Conservation (phyloP, 1,140 invertebrate species). For the Pseudomyrmex dendroicus region DNA sequence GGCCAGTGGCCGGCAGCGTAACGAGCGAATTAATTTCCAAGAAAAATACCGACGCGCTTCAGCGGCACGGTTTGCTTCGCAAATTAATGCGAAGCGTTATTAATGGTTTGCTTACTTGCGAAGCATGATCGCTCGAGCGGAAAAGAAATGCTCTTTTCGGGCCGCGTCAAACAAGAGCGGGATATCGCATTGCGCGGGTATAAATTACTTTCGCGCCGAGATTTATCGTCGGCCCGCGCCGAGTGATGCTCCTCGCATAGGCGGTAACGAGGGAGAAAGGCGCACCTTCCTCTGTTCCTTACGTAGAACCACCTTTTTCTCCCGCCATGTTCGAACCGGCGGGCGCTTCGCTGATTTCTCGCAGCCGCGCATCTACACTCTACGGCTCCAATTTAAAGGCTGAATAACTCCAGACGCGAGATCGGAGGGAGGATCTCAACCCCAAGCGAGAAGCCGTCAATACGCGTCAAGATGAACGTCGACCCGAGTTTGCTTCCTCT, state of each 20-base stretch:
- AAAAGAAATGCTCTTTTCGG: constrained; percentile 11
- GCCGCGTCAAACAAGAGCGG: constrained; percentile 20
- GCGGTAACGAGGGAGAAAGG: constrained; percentile 18
- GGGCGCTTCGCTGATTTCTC: constrained; percentile 32
- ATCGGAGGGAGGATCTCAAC: constrained; percentile 7
- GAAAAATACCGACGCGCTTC: constrained; percentile 33
- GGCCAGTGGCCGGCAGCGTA: not conserved
- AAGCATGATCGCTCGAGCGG: constrained; percentile 33
- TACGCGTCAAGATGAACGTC: constrained; percentile 21
- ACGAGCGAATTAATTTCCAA: constrained; percentile 57
- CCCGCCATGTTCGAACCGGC: not conserved
- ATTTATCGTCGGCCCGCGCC: constrained; percentile 37
- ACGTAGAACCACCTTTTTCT: not conserved
- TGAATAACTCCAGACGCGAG: constrained; percentile 37
- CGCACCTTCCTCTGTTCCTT: not conserved
- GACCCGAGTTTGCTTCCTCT: not conserved
- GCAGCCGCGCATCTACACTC: constrained; percentile 4
- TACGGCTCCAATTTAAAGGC: constrained; percentile 43
- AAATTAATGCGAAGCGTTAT: constrained; percentile 57
- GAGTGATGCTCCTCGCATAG: constrained; percentile 8
- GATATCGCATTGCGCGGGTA: constrained; percentile 28
- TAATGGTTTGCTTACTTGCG: constrained; percentile 50
- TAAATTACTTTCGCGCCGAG: constrained; percentile 40
- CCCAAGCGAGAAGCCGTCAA: constrained; percentile 10
- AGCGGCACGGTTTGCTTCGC: constrained; percentile 29